phyloP scores from a whole-genome alignment of 2,797 vertebrate genomes.

The Chromobotia macracanthus region DNA sequence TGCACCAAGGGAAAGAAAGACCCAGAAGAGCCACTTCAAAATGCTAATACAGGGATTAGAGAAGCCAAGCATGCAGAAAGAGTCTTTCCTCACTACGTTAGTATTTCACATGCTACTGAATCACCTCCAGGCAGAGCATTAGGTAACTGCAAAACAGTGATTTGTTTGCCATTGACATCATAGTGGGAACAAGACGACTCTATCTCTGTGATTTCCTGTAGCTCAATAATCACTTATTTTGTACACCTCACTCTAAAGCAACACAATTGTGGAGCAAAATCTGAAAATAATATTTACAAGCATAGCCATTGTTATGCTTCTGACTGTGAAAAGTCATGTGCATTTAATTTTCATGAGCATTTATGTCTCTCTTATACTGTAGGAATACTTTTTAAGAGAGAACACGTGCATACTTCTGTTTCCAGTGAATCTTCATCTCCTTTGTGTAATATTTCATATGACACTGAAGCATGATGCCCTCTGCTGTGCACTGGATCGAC shows the following conservation, averaged over 20 bases:
- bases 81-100: constrained; percentile 36
- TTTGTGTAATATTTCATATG: constrained; percentile 94
- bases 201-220: constrained; percentile 43
- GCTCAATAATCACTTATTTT: constrained; percentile 45
- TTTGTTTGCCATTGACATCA: constrained; percentile 53
- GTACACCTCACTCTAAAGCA: constrained; percentile 42
- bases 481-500: constrained; percentile 90
- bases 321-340: constrained; percentile 42
- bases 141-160: constrained; percentile 53
- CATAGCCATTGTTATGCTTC: constrained; percentile 59
- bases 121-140: constrained; percentile 50
- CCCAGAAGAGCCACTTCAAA: constrained; percentile 51
- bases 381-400: constrained; percentile 46
- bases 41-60: constrained; percentile 52
- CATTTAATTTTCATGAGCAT: constrained; percentile 53
- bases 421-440: constrained; percentile 93
- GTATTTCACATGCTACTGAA: constrained; percentile 47
- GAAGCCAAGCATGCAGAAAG: constrained; percentile 32
- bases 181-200: constrained; percentile 20
- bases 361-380: constrained; percentile 24
- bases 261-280: constrained; percentile 66
- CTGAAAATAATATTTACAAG: constrained; percentile 73
- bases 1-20: constrained; percentile 34
- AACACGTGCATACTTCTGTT: constrained; percentile 75
- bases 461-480: constrained; percentile 95